Base-by-base conservation (phyloP, 64 coral and sea anemone genomes). In the Stichodactyla mertensii region DNA sequence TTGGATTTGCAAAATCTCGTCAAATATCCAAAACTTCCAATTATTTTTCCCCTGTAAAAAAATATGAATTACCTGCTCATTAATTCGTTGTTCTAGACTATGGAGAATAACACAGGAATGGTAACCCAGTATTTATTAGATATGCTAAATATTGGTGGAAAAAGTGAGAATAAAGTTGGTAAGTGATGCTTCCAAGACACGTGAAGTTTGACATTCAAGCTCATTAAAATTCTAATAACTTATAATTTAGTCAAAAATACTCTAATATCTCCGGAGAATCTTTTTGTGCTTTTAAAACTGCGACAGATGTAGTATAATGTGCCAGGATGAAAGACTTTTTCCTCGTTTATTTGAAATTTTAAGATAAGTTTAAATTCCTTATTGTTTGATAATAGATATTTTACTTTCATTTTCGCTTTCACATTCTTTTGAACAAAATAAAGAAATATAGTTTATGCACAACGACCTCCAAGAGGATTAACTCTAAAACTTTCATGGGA, bases 91-190 rank as follows among this genome's bases (percentile, higher is more conserved):
- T 55, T 2, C 51, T 81, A 81, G 78, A 81, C 22, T 6, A 85
- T 85, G 83, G 55, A 59, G 14, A 64, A 85, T 51, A 51, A 57
- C 8, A 85, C 83, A 61, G 83, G 83, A 18, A 85, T 61, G 60
- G 83, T 57, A 60, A 85, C 83, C 16, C 8, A 85, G 18, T 85
- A 61, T 64, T 64, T 85, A 55, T 62, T 85, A 55, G 59, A 85
- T 62, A 85, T 85, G 83, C 51, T 85, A 24, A 85, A 85, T 31
- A 85, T 85, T 51, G 83, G 83, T 85, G 83, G 56, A 85, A 85
- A 85, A 60, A 51, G 28, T 60, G 59, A 61, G 20, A 24, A 36
- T 85, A 36, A 52, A 6, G 53, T 36, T 7, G 55, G 55, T 85
- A 16, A 57, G 83, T 60, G n/a, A 19, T 55, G 18, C n/a, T 16